A percentile compares a stretch with the other conserved stretches of the same genome.
phyloP scores from a whole-genome alignment of 2,797 vertebrate genomes.

The Peromyscus eremicus region DNA sequence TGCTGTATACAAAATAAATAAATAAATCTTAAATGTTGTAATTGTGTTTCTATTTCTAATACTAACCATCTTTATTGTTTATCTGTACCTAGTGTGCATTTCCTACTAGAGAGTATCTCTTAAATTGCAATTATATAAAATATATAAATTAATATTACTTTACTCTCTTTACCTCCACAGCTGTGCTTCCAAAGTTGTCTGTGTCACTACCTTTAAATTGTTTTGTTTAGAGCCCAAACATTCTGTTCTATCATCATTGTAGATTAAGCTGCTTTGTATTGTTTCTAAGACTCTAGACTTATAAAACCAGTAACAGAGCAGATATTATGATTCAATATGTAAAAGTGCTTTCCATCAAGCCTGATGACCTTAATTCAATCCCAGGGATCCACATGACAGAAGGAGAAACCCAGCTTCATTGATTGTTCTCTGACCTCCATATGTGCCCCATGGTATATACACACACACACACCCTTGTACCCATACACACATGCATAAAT shows the following conservation, averaged over 20 bases:
- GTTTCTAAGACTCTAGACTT: neutral
- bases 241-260: neutral
- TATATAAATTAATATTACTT: slow-evolving; percentile 5
- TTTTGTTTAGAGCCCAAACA: neutral
- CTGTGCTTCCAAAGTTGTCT: neutral
- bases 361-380: neutral
- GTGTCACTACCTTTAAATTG: neutral
- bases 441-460: neutral
- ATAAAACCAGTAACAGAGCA: neutral
- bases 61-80: slow-evolving; percentile 21
- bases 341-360: neutral
- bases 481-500: neutral
- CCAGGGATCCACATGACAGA: neutral
- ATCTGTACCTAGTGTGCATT: neutral
- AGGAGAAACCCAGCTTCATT: no score
- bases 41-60: neutral
- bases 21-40: slow-evolving; percentile 1
- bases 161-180: neutral
- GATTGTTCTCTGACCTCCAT: neutral
- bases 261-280: neutral
- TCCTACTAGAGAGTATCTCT: neutral
- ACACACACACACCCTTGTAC: no score
- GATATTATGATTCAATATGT: no score
- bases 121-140: neutral
- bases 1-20: no score